Conservation (phyloP, 2,113 vertebrate genomes). For the Mus pahari region DNA sequence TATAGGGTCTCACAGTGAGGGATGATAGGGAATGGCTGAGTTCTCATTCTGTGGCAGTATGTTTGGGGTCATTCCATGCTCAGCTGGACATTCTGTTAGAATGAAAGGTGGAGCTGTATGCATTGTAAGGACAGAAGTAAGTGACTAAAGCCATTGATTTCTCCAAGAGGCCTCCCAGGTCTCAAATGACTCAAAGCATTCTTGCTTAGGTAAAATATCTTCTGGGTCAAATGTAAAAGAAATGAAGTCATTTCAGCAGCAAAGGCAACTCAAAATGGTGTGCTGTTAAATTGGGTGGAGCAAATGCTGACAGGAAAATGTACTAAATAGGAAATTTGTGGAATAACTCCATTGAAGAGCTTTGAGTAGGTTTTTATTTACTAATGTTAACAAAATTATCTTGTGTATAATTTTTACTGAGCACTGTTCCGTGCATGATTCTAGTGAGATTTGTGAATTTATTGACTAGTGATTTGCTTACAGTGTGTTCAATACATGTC, state of each 20-base stretch:
- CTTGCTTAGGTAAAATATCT: conserved; percentile 59
- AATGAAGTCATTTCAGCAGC: neutral
- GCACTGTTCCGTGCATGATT: neutral
- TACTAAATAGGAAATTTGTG: neutral
- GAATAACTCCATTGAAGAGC: neutral
- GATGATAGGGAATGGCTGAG: neutral
- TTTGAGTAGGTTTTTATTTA: conserved; percentile 31
- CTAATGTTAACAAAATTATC: neutral
- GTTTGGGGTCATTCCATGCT: neutral
- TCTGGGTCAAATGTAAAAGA: neutral
- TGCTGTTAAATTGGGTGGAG: neutral
- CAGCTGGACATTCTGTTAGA: neutral
- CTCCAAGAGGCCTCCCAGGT: neutral
- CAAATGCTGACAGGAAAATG: conserved; percentile 4
- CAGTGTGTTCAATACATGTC: neutral
- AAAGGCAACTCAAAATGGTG: neutral
- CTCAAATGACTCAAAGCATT: neutral
- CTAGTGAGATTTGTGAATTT: conserved; percentile 19
- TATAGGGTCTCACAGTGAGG: neutral
- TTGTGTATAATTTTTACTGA: neutral
- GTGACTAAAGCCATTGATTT: neutral
- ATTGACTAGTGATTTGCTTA: conserved; percentile 3
- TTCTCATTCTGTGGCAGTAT: neutral
- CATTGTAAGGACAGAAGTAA: neutral
- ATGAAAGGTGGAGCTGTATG: neutral